Evolutionary conservation across 2,797 vertebrate species (phyloP), one percentile per base, ranked within the genome.

Genomic region (Mareca penelope): DNA sequence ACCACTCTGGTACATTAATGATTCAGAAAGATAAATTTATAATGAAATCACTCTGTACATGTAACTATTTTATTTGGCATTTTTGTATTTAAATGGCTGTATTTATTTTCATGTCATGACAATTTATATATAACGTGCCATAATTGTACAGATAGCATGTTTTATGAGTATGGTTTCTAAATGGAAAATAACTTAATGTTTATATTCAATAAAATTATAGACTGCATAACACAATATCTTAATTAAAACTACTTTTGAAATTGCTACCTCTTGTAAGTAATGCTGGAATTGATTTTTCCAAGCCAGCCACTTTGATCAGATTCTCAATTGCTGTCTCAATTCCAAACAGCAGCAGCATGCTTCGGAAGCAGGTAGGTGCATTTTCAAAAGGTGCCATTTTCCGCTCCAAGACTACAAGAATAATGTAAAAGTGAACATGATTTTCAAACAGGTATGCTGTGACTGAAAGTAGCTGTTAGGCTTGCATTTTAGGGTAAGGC

Each of bases 1-100:
- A 95, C 89, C 97, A 98, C 98, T 98, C 97, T 95, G 75, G 95
- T 93, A 97, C 97, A 94, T 94, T 95, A 90, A 94, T 95, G 96
- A 97, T 96, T 96, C 93, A 96, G 91, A 95, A 95, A 94, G 80
- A 97, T 96, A 97, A 97, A 96, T 94, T 96, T 95, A 97, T 97
- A 98, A 97, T 97, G 94, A 96, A 98, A 97, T 98, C 97, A 97
- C 97, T 97, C 93, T 95, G 93, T 93, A 96, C 85, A 79, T 96
- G 95, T 96, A 95, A 96, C 90, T 96, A 97, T 97, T 97, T 98
- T 98, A 95, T 97, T 97, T 97, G 94, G 96, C 97, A 96, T 98
- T 98, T 96, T 99, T 98, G 97, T 99, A 98, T 98, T 98, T 98
- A 98, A 98, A 98, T 98, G 94, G 93, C 96, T 97, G 95, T 98